Conservation (phyloP, 2,888 invertebrate species). For the Aromia moschata region DNA sequence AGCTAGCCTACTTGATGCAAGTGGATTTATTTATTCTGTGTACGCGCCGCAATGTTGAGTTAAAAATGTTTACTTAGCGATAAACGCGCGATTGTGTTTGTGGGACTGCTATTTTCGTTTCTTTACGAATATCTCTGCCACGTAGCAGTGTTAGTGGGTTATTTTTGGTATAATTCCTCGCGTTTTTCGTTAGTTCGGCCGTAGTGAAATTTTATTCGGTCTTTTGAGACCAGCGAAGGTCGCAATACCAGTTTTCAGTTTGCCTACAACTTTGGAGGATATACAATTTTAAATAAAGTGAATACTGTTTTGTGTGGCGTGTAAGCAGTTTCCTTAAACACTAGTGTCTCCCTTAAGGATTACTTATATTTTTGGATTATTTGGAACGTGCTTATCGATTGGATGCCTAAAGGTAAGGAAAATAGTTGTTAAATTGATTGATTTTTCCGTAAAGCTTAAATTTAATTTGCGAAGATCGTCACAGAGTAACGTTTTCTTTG, state of each 20-base stretch:
- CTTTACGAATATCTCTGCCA: conserved; percentile 45
- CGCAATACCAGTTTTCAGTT: conserved; percentile 22
- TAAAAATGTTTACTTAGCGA: conserved; percentile 51
- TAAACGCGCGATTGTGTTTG: conserved; percentile 51
- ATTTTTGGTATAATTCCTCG: conserved; percentile 46
- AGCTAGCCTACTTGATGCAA: conserved; percentile 36
- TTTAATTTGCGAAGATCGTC: too few species aligned
- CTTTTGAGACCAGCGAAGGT: conserved; percentile 30
- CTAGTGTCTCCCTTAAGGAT: conserved; percentile 25
- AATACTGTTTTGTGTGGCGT: conserved; percentile 3
- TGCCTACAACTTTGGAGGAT: neutral
- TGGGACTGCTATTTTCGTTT: conserved; percentile 50
- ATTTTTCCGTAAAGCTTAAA: too few species aligned
- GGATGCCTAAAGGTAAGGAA: conserved; percentile 3
- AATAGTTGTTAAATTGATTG: too few species aligned
- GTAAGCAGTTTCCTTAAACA: conserved; percentile 20
- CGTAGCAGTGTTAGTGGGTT: conserved; percentile 48
- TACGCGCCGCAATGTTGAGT: conserved; percentile 37
- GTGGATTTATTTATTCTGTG: conserved; percentile 38
- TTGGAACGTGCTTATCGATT: conserved; percentile 18
- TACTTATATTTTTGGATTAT: conserved; percentile 32
- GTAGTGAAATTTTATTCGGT: conserved; percentile 29
- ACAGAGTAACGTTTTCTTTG: too few species aligned
- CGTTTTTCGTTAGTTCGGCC: conserved; percentile 39
- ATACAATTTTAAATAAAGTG: conserved; percentile 17